Evolutionary conservation across 2,888 invertebrate genomes (phyloP).

Genomic region (Ormyrus labotus): DNA sequence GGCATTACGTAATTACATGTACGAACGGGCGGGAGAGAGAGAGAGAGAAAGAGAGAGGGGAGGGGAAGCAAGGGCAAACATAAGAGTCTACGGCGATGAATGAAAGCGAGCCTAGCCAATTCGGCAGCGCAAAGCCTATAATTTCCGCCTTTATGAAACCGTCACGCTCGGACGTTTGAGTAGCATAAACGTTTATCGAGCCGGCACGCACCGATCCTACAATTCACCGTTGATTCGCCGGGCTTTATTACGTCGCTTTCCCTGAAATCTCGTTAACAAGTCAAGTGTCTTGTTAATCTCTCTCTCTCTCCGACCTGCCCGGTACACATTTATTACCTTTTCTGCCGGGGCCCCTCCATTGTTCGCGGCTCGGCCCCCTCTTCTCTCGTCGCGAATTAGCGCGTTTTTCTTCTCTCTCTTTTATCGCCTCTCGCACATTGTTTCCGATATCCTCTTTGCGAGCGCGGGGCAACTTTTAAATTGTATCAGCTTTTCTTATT

Average conservation of each 20-base stretch:
- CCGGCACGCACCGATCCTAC: constrained; percentile 32
- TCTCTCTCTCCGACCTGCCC: background rate
- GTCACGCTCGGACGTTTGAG: constrained; percentile 63
- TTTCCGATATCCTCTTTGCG: background rate
- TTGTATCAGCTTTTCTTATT: constrained; percentile 2
- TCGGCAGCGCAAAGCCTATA: constrained; percentile 60
- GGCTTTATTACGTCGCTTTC: constrained; percentile 37
- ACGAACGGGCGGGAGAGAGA: background rate
- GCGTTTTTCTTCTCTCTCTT: background rate
- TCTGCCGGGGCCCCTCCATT: no score
- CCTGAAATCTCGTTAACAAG: constrained; percentile 35
- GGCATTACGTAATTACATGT: no score
- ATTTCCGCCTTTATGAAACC: constrained; percentile 65
- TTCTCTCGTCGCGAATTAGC: no score
- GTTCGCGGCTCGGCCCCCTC: no score
- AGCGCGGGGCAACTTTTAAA: background rate
- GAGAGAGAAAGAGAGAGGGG: constrained; percentile 19
- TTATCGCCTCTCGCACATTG: background rate
- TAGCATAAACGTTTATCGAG: constrained; percentile 53
- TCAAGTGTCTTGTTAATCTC: constrained; percentile 32
- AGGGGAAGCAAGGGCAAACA: constrained; percentile 39
- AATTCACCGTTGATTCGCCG: constrained; percentile 20
- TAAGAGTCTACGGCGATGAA: constrained; percentile 12
- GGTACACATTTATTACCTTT: no score
- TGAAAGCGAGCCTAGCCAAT: constrained; percentile 60